Evolutionary conservation across 2,797 vertebrate species (phyloP).

Genomic region (Chaunax sp.): DNA sequence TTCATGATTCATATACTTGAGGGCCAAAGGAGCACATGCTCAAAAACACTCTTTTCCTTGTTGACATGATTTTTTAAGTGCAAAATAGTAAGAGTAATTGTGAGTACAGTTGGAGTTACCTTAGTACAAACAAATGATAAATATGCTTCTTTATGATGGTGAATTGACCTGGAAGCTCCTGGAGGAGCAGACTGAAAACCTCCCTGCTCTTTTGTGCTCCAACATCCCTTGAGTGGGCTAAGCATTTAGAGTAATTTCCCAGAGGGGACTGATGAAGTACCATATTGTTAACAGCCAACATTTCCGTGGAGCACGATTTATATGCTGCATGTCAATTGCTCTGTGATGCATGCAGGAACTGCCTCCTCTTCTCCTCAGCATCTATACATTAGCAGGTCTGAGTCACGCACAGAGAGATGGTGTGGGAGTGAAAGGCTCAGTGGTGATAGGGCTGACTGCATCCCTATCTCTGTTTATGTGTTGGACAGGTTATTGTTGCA

Average conservation of each 20-base stretch:
- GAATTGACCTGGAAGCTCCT: conserved; percentile 36
- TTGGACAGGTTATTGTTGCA: conserved; percentile 73
- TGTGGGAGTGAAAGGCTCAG: conserved; percentile 73
- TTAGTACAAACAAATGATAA: conserved; percentile 2
- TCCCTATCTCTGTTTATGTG: conserved; percentile 62
- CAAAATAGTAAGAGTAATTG: not conserved
- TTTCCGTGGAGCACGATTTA: conserved; percentile 49
- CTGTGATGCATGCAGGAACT: conserved; percentile 50
- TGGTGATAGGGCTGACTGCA: conserved; percentile 55
- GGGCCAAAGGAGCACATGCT: not conserved
- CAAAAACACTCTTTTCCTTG: not conserved
- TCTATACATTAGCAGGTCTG: conserved; percentile 77
- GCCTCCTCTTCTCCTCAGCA: conserved; percentile 69
- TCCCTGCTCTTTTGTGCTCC: conserved; percentile 27
- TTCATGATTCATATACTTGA: not conserved
- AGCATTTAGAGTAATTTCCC: conserved; percentile 49
- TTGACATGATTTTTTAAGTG: not conserved
- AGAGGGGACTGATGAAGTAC: conserved; percentile 52
- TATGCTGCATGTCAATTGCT: conserved; percentile 57
- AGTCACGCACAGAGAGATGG: conserved; percentile 66
- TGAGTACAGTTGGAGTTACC: not conserved
- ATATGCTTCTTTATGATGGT: conserved; percentile 12
- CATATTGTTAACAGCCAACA: conserved; percentile 59
- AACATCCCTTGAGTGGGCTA: conserved; percentile 24
- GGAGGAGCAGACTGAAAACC: conserved; percentile 5